A percentile compares a stretch with the other conserved stretches of the same genome.
phyloP scores from a whole-genome alignment of 2,888 invertebrate genomes.

The Seira musarum region DNA sequence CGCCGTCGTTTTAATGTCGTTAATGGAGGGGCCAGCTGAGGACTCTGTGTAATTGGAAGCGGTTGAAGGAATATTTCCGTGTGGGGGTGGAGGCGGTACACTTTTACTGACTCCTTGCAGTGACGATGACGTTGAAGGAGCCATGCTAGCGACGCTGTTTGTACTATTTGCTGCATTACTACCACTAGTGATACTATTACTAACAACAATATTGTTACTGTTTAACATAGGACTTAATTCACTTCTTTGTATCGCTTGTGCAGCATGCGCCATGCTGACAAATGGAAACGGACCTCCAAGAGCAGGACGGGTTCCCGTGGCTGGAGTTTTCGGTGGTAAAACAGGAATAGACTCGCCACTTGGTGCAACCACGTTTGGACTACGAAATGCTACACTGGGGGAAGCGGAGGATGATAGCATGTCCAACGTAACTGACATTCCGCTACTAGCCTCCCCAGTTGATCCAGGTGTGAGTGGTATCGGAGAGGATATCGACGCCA shows the following conservation, averaged over 20 bases:
- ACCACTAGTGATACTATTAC: constrained; percentile 48
- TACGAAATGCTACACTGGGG: constrained; percentile 71
- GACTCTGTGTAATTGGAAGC: constrained; percentile 37
- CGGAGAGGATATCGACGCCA: constrained; percentile 42
- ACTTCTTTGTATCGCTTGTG: constrained; percentile 86
- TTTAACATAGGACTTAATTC: constrained; percentile 72
- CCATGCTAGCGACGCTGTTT: constrained; percentile 59
- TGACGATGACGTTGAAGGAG: constrained; percentile 34
- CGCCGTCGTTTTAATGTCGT: constrained; percentile 48
- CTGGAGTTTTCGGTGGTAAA: constrained; percentile 62
- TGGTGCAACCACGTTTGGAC: constrained; percentile 83
- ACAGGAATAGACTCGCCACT: constrained; percentile 70
- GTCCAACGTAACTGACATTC: constrained; percentile 61
- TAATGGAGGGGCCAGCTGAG: constrained; percentile 34
- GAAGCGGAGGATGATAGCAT: constrained; percentile 62
- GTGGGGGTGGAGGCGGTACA: constrained; percentile 29
- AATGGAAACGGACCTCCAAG: constrained; percentile 83
- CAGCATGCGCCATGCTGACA: constrained; percentile 90
- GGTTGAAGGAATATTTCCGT: constrained; percentile 25
- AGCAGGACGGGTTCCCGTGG: constrained; percentile 74
- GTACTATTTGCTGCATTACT: constrained; percentile 67
- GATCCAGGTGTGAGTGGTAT: constrained; percentile 63
- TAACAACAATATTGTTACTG: constrained; percentile 50
- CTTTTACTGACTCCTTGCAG: constrained; percentile 32
- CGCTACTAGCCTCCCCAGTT: constrained; percentile 64